Conservation (phyloP, 2,113 vertebrate species). For the Acanthisitta chloris region DNA sequence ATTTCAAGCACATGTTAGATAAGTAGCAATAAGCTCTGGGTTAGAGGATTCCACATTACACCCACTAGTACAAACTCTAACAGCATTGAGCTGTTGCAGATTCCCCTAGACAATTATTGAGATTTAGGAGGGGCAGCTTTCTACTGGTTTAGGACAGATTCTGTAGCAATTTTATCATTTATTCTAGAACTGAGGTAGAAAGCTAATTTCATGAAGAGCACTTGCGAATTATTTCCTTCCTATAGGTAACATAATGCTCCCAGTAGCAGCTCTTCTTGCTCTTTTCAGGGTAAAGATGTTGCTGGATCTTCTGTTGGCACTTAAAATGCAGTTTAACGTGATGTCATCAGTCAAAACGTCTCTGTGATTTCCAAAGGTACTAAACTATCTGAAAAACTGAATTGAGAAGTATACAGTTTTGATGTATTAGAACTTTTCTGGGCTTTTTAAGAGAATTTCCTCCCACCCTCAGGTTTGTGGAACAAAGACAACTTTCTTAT, state of each 20-base stretch:
- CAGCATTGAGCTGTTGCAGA: constrained; percentile 56
- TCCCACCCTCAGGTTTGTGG: neutral
- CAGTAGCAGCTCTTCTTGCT: constrained; percentile 24
- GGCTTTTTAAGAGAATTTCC: neutral
- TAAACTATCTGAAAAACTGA: constrained; percentile 47
- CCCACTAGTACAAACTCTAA: constrained; percentile 60
- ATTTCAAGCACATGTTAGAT: constrained; percentile 65
- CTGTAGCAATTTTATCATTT: constrained; percentile 36
- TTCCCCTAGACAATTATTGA: constrained; percentile 64
- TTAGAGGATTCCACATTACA: constrained; percentile 40
- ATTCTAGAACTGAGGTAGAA: constrained; percentile 51
- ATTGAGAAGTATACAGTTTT: neutral
- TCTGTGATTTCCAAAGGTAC: constrained; percentile 10
- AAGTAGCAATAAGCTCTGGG: constrained; percentile 60
- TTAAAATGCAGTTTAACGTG: constrained; percentile 48
- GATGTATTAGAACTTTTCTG: neutral
- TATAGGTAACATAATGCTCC: constrained; percentile 11
- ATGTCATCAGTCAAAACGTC: neutral
- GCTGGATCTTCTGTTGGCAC: constrained; percentile 19
- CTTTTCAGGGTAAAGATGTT: constrained; percentile 63
- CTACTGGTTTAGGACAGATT: constrained; percentile 47
- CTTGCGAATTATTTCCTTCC: constrained; percentile 56
- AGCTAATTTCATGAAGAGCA: constrained; percentile 64
- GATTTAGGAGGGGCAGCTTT: constrained; percentile 59
- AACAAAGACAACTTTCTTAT: neutral